Evolutionary conservation across 2,888 invertebrate genomes (phyloP), one percentile per base, ranked within the genome.

Genomic region (Caenorhabditis sp.): DNA sequence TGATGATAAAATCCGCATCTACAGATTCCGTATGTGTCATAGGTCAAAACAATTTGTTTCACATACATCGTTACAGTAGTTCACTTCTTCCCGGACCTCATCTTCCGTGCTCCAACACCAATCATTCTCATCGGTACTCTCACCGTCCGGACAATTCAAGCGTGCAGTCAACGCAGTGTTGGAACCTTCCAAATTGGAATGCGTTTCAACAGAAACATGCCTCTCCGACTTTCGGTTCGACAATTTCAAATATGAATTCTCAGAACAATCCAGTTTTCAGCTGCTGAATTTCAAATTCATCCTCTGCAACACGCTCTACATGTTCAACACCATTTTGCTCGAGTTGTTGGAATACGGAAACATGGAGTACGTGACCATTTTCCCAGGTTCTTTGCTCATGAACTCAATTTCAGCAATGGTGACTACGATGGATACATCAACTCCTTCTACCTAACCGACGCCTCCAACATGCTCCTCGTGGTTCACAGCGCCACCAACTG

Each of bases 401-500:
- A 32, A 3, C 35, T 26, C 6, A 18, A 13, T 56, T 80, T 60
- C 50, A 72, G 78, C n/a, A 84, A 72, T 22, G 81, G 82, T 26
- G 76, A 84, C 53, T 68, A 80, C 28, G 85, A 86, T 35, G 79
- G 82, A 9, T 89, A 85, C 79, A 86, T 86, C 68, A 88, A 86
- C 53, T 86, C 89, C 3, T 88, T 89, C 64, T 90, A 90, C 60
- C 78, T 90, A 26, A 89, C 90, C 24, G 89, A 89, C 65, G 88
- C 89, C 50, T 89, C 89, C 13, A 91, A 90, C 77, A 84, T 89
- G 77, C 82, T 91, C n/a, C 71, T 91, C 15, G 89, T 88, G 18
- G 82, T 90, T 8, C 89, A 90, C 68, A 86, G 85, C 37, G 88
- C 91, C n/a, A 91, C 90, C 13, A 91, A 91, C 69, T 91, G 91